These are phyloP conservation scores for Diarsia mendica DNA, from an alignment of 2,888 invertebrate species.

Conservation along the genomic window DNA sequence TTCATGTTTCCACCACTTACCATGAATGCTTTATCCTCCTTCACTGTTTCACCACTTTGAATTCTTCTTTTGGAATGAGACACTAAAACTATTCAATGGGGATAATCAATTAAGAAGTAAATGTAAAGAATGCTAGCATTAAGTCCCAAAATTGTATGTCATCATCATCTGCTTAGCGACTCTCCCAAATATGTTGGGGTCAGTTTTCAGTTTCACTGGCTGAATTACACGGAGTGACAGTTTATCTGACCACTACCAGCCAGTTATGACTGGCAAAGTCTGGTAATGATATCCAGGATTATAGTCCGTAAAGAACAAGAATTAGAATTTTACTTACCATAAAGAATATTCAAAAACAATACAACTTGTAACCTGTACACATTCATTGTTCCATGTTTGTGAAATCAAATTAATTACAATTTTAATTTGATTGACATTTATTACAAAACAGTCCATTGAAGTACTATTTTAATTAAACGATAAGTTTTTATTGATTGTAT, in stretches of 20 bases:
- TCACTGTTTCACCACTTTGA: conserved; percentile 29
- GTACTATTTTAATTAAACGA: not conserved
- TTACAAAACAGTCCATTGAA: not conserved
- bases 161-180: not conserved
- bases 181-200: no score
- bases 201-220: no score
- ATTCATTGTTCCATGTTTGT: not conserved
- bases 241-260: not conserved
- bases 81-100: conserved; percentile 24
- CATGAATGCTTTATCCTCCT: conserved; percentile 39
- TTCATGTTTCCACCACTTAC: conserved; percentile 5
- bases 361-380: not conserved
- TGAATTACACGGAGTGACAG: not conserved
- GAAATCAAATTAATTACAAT: conserved; percentile 1
- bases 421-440: conserved; percentile 1
- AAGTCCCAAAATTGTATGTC: not conserved
- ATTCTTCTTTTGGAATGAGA: conserved; percentile 51
- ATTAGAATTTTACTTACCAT: not conserved
- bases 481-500: conserved; percentile 2
- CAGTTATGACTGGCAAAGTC: not conserved
- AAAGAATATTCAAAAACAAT: not conserved
- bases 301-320: not conserved
- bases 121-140: not conserved
- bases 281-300: not conserved
- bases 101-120: not conserved